Conservation (phyloP, 2,797 vertebrate species). For the Craterocephalus amniculus region DNA sequence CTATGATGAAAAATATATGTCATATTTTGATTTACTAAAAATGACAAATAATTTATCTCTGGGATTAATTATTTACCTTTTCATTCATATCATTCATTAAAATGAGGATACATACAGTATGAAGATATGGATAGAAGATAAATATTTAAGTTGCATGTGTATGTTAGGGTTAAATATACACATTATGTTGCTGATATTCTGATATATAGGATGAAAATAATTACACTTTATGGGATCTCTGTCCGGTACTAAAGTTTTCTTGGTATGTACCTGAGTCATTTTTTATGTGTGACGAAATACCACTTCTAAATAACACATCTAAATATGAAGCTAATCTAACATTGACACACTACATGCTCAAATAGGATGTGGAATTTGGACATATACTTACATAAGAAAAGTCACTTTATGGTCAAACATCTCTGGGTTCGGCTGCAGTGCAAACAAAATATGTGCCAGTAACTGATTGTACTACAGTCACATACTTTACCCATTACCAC, state of each 20-base stretch:
- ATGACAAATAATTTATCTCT: not conserved
- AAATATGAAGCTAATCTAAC: not conserved
- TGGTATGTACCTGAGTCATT: not conserved
- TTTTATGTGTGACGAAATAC: not conserved
- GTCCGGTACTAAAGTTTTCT: too few relatives aligned
- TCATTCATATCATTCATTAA: not conserved
- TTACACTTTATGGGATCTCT: too few relatives aligned
- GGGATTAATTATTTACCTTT: not conserved
- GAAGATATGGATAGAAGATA: not conserved
- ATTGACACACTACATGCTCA: not conserved
- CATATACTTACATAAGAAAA: not conserved
- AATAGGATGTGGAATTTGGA: not conserved
- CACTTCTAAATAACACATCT: not conserved
- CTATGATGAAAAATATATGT: too few relatives aligned
- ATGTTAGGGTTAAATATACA: not conserved
- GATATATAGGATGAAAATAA: not conserved
- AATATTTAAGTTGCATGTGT: not conserved
- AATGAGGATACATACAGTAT: not conserved
- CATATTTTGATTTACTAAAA: too few relatives aligned
- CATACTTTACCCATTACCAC: constrained; percentile 22
- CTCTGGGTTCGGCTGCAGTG: constrained; percentile 1
- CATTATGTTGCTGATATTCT: too few relatives aligned
- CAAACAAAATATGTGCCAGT: constrained; percentile 9
- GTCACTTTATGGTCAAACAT: not conserved
- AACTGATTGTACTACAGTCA: constrained; percentile 7